Percentiles rank a stretch among this genome's conserved stretches.
phyloP scores from a whole-genome alignment of 2,888 invertebrate genomes.

The Ophion costatus region DNA sequence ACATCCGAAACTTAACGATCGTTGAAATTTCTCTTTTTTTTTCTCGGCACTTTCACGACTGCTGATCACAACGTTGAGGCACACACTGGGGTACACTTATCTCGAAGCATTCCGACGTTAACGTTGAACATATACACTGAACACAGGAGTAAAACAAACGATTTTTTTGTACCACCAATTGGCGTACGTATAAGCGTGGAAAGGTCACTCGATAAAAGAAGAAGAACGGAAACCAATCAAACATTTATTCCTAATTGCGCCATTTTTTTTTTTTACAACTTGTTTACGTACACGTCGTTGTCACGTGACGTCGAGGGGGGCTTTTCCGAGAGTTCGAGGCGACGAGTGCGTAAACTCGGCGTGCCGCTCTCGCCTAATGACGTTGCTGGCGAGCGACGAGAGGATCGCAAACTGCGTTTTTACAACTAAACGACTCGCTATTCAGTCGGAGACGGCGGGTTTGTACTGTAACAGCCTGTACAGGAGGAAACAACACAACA shows the following conservation, averaged over 20 bases:
- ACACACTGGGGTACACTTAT: background rate
- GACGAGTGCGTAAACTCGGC: background rate
- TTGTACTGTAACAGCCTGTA: slow-evolving; percentile 9
- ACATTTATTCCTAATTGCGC: background rate
- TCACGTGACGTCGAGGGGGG: background rate
- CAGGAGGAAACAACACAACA: background rate
- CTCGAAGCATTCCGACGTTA: background rate
- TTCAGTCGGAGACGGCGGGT: background rate
- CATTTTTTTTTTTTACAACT: background rate
- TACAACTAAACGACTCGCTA: background rate
- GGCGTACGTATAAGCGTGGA: background rate
- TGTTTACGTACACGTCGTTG: background rate
- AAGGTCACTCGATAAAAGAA: background rate
- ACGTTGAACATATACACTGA: too few species aligned
- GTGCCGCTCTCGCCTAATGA: background rate
- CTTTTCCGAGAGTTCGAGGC: background rate
- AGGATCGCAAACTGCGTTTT: background rate
- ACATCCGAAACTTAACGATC: slow-evolving; percentile 32
- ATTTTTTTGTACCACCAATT: background rate
- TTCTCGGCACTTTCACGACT: slow-evolving; percentile 29
- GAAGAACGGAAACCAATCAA: too few species aligned
- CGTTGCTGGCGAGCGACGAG: background rate
- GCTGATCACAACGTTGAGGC: slow-evolving; percentile 11
- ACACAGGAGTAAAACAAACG: background rate
- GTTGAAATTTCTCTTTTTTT: slow-evolving; percentile 5